Conservation (phyloP, 2,888 invertebrate species). For the Aphrophora alni region DNA sequence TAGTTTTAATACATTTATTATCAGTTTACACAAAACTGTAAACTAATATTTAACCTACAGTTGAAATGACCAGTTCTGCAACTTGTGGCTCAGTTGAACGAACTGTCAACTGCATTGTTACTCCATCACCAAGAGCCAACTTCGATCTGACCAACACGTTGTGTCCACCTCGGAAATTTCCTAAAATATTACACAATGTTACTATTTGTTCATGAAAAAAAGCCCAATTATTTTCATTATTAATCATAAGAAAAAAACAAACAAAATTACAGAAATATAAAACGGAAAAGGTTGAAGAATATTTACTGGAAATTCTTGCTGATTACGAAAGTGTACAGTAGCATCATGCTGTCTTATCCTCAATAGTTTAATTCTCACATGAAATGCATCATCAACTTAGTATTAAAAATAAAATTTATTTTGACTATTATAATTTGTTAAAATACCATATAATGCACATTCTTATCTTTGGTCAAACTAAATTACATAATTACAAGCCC, state of each 20-base stretch:
- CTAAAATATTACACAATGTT: conserved; percentile 57
- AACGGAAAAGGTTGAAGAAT: neutral
- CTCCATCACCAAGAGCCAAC: conserved; percentile 75
- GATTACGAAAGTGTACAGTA: too few relatives aligned
- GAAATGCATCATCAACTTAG: too few relatives aligned
- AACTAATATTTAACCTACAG: conserved; percentile 71
- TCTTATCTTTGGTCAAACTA: too few relatives aligned
- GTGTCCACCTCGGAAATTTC: conserved; percentile 88
- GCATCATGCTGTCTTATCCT: too few relatives aligned
- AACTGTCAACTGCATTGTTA: conserved; percentile 93
- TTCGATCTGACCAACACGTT: conserved; percentile 89
- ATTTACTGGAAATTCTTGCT: too few relatives aligned
- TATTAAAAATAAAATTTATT: too few relatives aligned
- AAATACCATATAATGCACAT: too few relatives aligned
- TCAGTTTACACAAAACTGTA: neutral
- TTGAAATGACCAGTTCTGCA: conserved; percentile 84
- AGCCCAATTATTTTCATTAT: too few relatives aligned
- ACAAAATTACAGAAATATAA: neutral
- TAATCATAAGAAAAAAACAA: conserved; percentile 39
- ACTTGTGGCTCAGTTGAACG: conserved; percentile 85
- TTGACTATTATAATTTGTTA: too few relatives aligned
- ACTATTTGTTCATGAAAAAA: too few relatives aligned
- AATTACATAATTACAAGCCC: too few relatives aligned
- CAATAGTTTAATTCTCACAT: too few relatives aligned
- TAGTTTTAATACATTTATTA: neutral